These are phyloP conservation scores for Gryllus bimaculatus DNA, from an alignment of 1,140 invertebrate genomes.

Conservation along the genomic window DNA sequence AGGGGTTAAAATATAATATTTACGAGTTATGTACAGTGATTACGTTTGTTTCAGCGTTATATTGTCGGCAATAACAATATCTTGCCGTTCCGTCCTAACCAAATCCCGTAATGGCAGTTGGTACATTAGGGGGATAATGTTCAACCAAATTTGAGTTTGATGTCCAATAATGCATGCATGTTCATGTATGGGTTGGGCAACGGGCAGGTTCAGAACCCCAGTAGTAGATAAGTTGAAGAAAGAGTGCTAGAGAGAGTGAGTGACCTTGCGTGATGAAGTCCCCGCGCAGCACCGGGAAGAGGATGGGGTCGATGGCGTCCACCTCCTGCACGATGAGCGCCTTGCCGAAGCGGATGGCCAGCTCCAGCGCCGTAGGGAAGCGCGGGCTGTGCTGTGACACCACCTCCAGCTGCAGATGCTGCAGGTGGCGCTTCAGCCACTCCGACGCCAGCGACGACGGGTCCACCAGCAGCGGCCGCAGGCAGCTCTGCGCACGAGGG, in stretches of 20 bases:
- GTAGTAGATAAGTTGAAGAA: too few species aligned
- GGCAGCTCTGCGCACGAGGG: slow-evolving; percentile 35
- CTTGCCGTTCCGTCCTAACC: too few species aligned
- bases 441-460: slow-evolving; percentile 71
- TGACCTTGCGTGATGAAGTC: slow-evolving; percentile 56
- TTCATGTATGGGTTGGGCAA: too few species aligned
- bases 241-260: slow-evolving; percentile 17
- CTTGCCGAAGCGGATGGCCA: slow-evolving; percentile 85
- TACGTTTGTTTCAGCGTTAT: too few species aligned
- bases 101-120: too few species aligned
- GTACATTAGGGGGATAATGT: too few species aligned
- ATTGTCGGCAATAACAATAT: too few species aligned
- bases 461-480: slow-evolving; percentile 74
- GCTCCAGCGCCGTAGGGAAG: slow-evolving; percentile 70
- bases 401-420: slow-evolving; percentile 55
- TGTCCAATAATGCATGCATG: too few species aligned
- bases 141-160: too few species aligned
- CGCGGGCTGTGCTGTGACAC: slow-evolving; percentile 52
- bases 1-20: too few species aligned
- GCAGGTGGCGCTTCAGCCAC: slow-evolving; percentile 72
- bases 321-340: slow-evolving; percentile 78
- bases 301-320: slow-evolving; percentile 50
- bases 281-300: slow-evolving; percentile 56
- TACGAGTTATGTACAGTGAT: too few species aligned
- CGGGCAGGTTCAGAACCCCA: too few species aligned